phyloP scores from a whole-genome alignment of 2,797 vertebrate species.

The Oreochromis mossambicus region DNA sequence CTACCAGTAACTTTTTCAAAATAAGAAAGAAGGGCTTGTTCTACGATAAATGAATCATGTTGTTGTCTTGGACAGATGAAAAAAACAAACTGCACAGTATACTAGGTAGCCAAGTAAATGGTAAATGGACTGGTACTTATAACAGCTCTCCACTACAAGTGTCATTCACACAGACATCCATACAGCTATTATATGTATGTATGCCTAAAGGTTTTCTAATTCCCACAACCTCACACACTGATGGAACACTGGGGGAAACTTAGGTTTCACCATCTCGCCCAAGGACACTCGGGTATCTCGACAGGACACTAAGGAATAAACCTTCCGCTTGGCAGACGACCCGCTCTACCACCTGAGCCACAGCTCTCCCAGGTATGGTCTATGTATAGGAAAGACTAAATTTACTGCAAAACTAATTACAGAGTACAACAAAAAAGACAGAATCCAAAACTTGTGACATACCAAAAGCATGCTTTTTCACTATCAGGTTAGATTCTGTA shows the following conservation, averaged over 20 bases:
- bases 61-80: background rate
- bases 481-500: background rate
- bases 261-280: background rate
- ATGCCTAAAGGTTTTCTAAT: background rate
- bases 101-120: background rate
- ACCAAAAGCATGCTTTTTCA: background rate
- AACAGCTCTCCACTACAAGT: background rate
- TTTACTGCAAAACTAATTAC: background rate
- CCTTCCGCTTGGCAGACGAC: background rate
- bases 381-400: background rate
- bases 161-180: background rate
- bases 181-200: background rate
- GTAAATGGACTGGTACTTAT: background rate
- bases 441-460: background rate
- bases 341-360: rapidly evolving
- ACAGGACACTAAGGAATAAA: background rate
- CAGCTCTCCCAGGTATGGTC: background rate
- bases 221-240: background rate
- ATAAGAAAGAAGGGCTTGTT: background rate
- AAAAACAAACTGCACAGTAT: background rate
- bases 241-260: rapidly evolving
- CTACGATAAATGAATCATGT: rapidly evolving
- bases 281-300: background rate
- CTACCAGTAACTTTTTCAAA: background rate
- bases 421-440: background rate